Base-by-base conservation (phyloP, 2,797 vertebrate genomes). In the Vireo griseus region DNA sequence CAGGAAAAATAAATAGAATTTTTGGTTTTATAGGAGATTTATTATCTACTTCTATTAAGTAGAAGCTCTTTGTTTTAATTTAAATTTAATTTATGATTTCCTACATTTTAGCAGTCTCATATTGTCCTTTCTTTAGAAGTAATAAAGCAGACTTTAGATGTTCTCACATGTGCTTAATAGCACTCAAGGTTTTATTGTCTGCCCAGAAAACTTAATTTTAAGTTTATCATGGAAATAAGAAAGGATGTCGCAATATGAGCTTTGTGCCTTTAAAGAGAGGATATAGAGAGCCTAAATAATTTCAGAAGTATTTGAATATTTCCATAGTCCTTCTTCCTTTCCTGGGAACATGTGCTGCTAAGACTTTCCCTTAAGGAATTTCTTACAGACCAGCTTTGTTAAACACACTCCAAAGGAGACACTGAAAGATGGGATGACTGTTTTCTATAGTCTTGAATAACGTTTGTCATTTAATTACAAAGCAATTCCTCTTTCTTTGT, bases 281-380 rank as follows among this genome's bases (percentile, higher is more conserved):
- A 28, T 61, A 75, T 79, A 35, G 5, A 61, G 35, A 45, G 6
- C 11, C 16, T 72, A 72, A 90, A 82, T 50, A 74, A 90, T 74
- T 87, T 90, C 65, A 87, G 44, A 92, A 87, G 55, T 57, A 72
- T 87, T 77, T 89, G n/a, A 94, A 22, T 78, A 86, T 93, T 96
- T 94, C 66, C 86, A 74, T 45, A 92, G 44, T 52, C 33, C 6
- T 39, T 76, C 22, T 92, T 92, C 47, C 65, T 95, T 73, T 94
- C 55, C 48, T 26, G 33, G 39, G 63, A 94, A 57, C 66, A 86
- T 29, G 22, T 84, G 79, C 24, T 80, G 73, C 50, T 89, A 93
- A 92, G 74, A 65, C 80, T 74, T 91, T 87, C 58, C 65, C 55
- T 47, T 55, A 52, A 85, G 66, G 88, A 90, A 86, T 69, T 75